Evolutionary conservation across 2,113 vertebrate genomes (phyloP), one percentile per base, ranked within the genome.

Genomic region (Passer domesticus): DNA sequence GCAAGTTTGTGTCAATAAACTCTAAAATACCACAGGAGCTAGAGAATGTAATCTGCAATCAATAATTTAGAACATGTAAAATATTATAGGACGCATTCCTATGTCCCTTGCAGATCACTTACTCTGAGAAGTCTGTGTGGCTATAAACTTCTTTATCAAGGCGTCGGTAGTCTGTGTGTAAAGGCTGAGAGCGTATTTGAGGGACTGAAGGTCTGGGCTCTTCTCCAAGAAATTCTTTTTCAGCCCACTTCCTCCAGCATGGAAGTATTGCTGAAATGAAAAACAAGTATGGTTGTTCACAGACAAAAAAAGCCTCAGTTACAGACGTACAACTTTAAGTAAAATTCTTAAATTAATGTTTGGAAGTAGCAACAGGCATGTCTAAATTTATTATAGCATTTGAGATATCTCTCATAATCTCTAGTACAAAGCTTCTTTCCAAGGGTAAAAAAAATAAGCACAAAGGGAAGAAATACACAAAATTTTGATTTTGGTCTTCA

Each of bases 141-240:
- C 98, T 98, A 99, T 99, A 97, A 99, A 99, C 97, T 99, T 99
- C 98, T 99, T 99, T 97, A 99, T 98, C 98, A 99, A 98, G 98
- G 98, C 93, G 82, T 99, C 99, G 31, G 99, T 99, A 68, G 99
- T 98, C 97, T 99, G 99, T 27, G 99, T 99, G 97, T 99, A 99
- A 97, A 99, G 99, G 98, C 98, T 99, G 58, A 99, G 99, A 87
- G 99, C 99, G 0, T 99, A 99, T 98, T 98, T 99, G 92, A 99
- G 97, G 78, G 99, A 99, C 94, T 99, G 99, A 58, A 99, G 98
- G 79, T 99, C 99, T 4, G 98, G 98, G 94, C 99, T 99, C 97
- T 99, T 99, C 95, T 99, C 99, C 44, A 99, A 97, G 98, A 99
- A 99, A 73, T 98, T 99, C 98, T 99, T 99, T 97, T 99, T 99